Percentiles rank a stretch among this genome's conserved stretches.
phyloP scores from a whole-genome alignment of 2,797 vertebrate genomes.

The Cynopterus sphinx region DNA sequence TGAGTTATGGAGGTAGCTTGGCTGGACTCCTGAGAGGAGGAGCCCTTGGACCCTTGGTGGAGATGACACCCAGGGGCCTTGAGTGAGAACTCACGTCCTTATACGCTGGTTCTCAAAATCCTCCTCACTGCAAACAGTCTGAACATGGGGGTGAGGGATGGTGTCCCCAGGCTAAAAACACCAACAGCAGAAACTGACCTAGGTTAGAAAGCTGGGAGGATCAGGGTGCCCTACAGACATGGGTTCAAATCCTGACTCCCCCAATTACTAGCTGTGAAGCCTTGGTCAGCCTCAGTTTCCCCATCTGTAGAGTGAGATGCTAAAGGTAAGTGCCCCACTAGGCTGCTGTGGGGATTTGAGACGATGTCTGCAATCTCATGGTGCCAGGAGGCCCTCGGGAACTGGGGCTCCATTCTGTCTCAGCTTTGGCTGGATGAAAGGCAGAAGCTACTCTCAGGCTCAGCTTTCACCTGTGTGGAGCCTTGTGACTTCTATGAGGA shows the following conservation, averaged over 20 bases:
- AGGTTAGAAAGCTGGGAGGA: neutral
- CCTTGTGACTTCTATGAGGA: neutral
- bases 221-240: rapidly evolving
- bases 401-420: rapidly evolving
- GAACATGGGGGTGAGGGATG: rapidly evolving
- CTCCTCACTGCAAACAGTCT: rapidly evolving
- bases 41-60: neutral
- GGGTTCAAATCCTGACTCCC: neutral
- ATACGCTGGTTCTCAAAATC: neutral
- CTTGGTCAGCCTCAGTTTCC: neutral
- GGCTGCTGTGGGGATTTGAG: rapidly evolving
- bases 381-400: neutral
- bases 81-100: neutral
- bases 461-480: neutral
- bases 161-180: neutral
- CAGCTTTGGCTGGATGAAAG: neutral
- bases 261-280: neutral
- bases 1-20: neutral
- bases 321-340: rapidly evolving
- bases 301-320: neutral
- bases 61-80: rapidly evolving
- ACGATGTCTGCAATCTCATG: neutral
- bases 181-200: neutral
- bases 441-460: neutral
- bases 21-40: neutral